Base-by-base conservation (phyloP, 2,113 vertebrate species). In the Bostrychus sinensis region DNA sequence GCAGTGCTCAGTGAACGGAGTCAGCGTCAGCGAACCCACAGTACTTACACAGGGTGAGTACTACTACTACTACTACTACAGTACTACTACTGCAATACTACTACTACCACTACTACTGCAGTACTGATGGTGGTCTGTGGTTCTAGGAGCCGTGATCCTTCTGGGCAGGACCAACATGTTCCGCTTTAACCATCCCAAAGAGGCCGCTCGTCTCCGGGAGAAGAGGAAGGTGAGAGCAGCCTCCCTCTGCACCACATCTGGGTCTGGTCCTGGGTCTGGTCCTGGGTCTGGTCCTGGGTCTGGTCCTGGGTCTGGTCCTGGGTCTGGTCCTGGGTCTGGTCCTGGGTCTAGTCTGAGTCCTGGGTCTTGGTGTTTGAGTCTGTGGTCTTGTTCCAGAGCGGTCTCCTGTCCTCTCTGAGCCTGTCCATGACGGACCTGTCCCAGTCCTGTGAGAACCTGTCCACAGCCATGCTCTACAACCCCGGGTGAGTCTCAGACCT, bases 161-260 rank as follows among this genome's bases (percentile, higher is more conserved):
- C 92, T 99, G 41, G 97, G 97, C 34, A 92, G 97, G 82, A 99
- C 96, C 53, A 99, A 98, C 87, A 98, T 98, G 97, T 99, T 99
- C 77, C 94, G 96, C 10, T 98, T 98, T 88, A 99, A 99, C 77
- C 96, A 99, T 66, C 97, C 97, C 0, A 98, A 98, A 87, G 97
- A 99, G 80, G 97, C 97, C 0, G 97, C 96, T 32, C 95, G 93
- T 68, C 93, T 98, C 43, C 91, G 97, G 65, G 97, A 98, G 81
- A 99, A 99, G 84, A 94, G 97, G 30, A 99, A 99, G 94, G 97
- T 98, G 69, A 91, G 90, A 12, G 14, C 3, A 41, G 16, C 16
- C 16, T 38, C 13, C 4, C 12, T 17, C 16, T 45, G 17, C 3
- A 20, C 42, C 42, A 11, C 9, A n/a, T 43, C 17, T n/a, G 3